Conservation (phyloP, 2,888 invertebrate species). For the Epistrophella euchroma region DNA sequence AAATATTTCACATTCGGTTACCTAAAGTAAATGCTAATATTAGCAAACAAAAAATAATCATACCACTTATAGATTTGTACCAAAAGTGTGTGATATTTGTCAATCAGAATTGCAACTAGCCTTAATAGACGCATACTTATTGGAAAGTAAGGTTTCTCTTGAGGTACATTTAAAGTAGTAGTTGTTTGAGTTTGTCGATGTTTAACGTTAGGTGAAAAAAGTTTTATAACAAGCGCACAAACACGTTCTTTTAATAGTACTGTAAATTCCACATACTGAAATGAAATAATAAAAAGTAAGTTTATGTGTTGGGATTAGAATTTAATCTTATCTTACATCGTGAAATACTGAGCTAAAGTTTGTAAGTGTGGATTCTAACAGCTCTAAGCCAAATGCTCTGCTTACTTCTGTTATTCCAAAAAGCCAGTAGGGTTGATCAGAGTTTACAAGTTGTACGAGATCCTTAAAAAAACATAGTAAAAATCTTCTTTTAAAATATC, state of each 20-base stretch:
- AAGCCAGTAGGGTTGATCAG: slow-evolving; percentile 97
- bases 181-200: slow-evolving; percentile 87
- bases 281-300: slow-evolving; percentile 77
- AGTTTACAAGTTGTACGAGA: slow-evolving; percentile 97
- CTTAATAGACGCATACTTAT: slow-evolving; percentile 97
- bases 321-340: slow-evolving; percentile 86
- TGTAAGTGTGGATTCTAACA: slow-evolving; percentile 96
- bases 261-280: slow-evolving; percentile 96
- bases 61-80: slow-evolving; percentile 84
- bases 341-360: slow-evolving; percentile 94
- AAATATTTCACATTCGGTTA: slow-evolving; percentile 99
- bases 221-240: slow-evolving; percentile 98
- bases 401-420: slow-evolving; percentile 98
- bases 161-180: slow-evolving; percentile 87
- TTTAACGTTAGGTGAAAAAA: slow-evolving; percentile 99
- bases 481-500: neutral
- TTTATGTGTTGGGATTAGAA: neutral
- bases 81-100: slow-evolving; percentile 95
- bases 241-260: slow-evolving; percentile 98
- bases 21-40: slow-evolving; percentile 84
- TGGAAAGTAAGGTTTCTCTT: slow-evolving; percentile 97
- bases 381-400: slow-evolving; percentile 97
- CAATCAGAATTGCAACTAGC: slow-evolving; percentile 96
- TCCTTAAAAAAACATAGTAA: slow-evolving; percentile 87
- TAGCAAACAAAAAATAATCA: neutral